Percentiles rank a stretch among this genome's conserved stretches.
phyloP scores from a whole-genome alignment of 2,888 invertebrate species.

The Notodonta ziczac region DNA sequence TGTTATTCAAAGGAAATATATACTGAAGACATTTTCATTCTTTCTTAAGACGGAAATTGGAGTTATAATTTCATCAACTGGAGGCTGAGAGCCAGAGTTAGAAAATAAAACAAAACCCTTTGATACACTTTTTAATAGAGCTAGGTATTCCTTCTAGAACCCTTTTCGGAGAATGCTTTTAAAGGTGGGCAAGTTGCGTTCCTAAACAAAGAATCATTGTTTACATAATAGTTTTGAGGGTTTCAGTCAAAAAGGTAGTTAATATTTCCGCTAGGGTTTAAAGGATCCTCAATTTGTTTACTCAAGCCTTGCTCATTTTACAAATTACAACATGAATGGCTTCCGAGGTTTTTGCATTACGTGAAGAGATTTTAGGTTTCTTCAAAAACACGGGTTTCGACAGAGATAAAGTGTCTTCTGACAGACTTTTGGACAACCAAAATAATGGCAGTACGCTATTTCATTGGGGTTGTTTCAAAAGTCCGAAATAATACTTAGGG shows the following conservation, averaged over 20 bases:
- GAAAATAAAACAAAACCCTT: constrained; percentile 21
- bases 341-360: not conserved
- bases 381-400: not conserved
- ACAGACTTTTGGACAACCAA: no score
- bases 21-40: constrained; percentile 24
- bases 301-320: not conserved
- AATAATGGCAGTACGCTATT: no score
- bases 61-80: constrained; percentile 36
- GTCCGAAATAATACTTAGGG: no score
- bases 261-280: not conserved
- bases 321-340: not conserved
- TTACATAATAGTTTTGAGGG: constrained; percentile 16
- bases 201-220: constrained; percentile 21
- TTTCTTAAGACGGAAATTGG: constrained; percentile 26
- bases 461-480: no score
- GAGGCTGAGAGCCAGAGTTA: constrained; percentile 12
- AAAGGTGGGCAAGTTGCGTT: constrained; percentile 18
- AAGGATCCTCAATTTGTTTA: not conserved
- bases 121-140: constrained; percentile 17
- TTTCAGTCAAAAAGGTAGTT: not conserved
- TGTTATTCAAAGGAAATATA: constrained; percentile 15
- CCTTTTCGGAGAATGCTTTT: constrained; percentile 25
- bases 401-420: no score
- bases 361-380: not conserved
- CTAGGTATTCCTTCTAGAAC: constrained; percentile 12